A percentile compares a stretch with the other conserved stretches of the same genome.
phyloP scores from a whole-genome alignment of 2,113 vertebrate genomes.

The Amphiprion percula region DNA sequence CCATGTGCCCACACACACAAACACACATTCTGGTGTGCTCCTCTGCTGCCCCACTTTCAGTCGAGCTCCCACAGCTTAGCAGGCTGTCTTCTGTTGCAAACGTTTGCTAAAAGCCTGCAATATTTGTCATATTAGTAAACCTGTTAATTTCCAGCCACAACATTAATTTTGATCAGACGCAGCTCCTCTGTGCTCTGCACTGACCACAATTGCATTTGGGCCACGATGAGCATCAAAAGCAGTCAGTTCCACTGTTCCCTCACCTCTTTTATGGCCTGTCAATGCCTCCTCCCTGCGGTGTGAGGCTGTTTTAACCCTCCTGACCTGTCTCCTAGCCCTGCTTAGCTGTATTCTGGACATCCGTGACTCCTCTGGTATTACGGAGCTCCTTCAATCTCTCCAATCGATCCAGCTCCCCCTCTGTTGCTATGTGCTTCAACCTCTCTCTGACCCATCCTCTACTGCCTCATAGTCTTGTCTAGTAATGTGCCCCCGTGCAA shows the following conservation, averaged over 20 bases:
- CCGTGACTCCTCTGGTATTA: slow-evolving; percentile 77
- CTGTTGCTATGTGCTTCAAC: slow-evolving; percentile 79
- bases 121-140: slow-evolving; percentile 29
- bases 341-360: slow-evolving; percentile 73
- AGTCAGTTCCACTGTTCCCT: slow-evolving; percentile 49
- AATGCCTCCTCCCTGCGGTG: slow-evolving; percentile 68
- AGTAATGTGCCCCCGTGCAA: slow-evolving; percentile 64
- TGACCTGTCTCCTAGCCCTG: slow-evolving; percentile 71
- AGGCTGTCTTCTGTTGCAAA: slow-evolving; percentile 57
- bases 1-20: slow-evolving; percentile 30
- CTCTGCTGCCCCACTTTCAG: slow-evolving; percentile 63
- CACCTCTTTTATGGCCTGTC: slow-evolving; percentile 61
- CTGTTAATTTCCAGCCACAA: slow-evolving; percentile 26
- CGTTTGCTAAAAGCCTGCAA: slow-evolving; percentile 29
- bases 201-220: slow-evolving; percentile 6
- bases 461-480: slow-evolving; percentile 77
- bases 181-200: not conserved
- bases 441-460: slow-evolving; percentile 80
- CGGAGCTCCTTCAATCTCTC: slow-evolving; percentile 79
- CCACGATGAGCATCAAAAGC: slow-evolving; percentile 53
- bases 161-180: slow-evolving; percentile 9
- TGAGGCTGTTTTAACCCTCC: slow-evolving; percentile 76
- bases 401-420: slow-evolving; percentile 75
- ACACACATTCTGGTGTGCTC: slow-evolving; percentile 35
- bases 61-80: slow-evolving; percentile 54